phyloP scores from a whole-genome alignment of 1,140 invertebrate species.

The Calephelis virginiensis region DNA sequence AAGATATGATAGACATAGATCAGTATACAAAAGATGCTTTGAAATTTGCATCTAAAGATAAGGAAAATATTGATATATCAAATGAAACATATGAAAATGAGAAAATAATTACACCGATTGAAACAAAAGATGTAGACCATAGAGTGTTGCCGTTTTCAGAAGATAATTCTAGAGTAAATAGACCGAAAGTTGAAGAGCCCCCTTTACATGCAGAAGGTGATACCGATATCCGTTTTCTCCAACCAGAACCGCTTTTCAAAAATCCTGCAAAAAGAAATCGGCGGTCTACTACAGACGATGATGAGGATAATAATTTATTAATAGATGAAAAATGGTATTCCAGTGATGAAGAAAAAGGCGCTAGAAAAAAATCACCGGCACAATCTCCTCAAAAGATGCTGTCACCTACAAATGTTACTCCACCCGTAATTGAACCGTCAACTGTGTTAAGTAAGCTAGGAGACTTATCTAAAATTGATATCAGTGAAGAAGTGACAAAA shows the following conservation, averaged over 20 bases:
- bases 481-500: slow-evolving; percentile 85
- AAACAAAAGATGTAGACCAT: slow-evolving; percentile 77
- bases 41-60: slow-evolving; percentile 73
- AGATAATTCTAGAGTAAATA: slow-evolving; percentile 45
- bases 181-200: slow-evolving; percentile 51
- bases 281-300: slow-evolving; percentile 76
- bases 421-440: slow-evolving; percentile 70
- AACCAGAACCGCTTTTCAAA: slow-evolving; percentile 63
- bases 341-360: slow-evolving; percentile 83
- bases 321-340: slow-evolving; percentile 88
- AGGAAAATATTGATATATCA: slow-evolving; percentile 68
- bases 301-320: slow-evolving; percentile 77
- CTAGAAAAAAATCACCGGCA: slow-evolving; percentile 60
- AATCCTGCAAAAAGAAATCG: slow-evolving; percentile 70
- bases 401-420: slow-evolving; percentile 55
- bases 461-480: slow-evolving; percentile 86
- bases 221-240: slow-evolving; percentile 73
- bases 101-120: slow-evolving; percentile 46
- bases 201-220: slow-evolving; percentile 67
- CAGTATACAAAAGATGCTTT: slow-evolving; percentile 77
- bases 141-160: slow-evolving; percentile 72
- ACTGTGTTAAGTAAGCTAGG: slow-evolving; percentile 82
- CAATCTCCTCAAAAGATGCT: slow-evolving; percentile 50
- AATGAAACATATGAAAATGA: slow-evolving; percentile 61
- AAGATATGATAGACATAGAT: slow-evolving; percentile 75